phyloP scores from a whole-genome alignment of 2,888 invertebrate species.

The Chloroclystis v-ata region DNA sequence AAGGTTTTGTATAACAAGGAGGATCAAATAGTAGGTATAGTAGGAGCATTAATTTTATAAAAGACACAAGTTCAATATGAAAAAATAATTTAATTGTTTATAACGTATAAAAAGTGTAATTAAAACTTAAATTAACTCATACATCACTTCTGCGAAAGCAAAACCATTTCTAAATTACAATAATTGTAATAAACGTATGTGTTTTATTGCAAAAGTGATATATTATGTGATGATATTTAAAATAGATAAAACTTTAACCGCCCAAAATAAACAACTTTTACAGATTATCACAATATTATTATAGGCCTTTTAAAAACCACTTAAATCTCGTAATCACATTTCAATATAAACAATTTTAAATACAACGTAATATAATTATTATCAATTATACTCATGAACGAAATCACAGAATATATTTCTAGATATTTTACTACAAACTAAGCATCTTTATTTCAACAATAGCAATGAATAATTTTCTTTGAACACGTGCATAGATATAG shows the following conservation, averaged over 20 bases:
- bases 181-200: neutral
- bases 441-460: too few species aligned
- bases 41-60: too few species aligned
- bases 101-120: conserved; percentile 44
- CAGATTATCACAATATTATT: conserved; percentile 43
- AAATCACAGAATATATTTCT: conserved; percentile 14
- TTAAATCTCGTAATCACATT: conserved; percentile 31
- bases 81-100: conserved; percentile 49
- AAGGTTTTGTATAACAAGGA: too few species aligned
- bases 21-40: too few species aligned
- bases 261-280: conserved; percentile 14
- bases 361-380: conserved; percentile 14
- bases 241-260: neutral
- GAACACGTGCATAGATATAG: too few species aligned
- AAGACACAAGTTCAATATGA: conserved; percentile 42
- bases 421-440: conserved; percentile 6
- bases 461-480: too few species aligned
- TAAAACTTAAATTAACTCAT: conserved; percentile 40
- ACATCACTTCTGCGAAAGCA: conserved; percentile 29
- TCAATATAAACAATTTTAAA: conserved; percentile 26
- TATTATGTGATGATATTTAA: too few species aligned
- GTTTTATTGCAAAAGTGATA: too few species aligned
- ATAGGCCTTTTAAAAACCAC: conserved; percentile 41
- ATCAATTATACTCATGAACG: conserved; percentile 16
- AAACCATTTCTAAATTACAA: conserved; percentile 19